phyloP scores from a whole-genome alignment of 2,113 vertebrate species.

The Lepus americanus region DNA sequence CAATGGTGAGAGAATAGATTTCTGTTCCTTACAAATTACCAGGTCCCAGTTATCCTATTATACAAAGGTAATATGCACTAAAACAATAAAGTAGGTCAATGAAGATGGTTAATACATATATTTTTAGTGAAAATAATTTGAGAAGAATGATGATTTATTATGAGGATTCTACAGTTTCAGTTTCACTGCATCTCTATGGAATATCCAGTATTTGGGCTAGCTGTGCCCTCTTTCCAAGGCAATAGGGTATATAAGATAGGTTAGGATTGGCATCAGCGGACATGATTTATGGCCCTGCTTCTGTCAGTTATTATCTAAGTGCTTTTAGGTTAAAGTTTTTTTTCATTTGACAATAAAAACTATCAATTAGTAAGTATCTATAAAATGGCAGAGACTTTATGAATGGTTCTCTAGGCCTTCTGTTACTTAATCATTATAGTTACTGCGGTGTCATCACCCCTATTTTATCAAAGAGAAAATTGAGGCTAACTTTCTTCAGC shows the following conservation, averaged over 20 bases:
- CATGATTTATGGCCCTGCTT: neutral
- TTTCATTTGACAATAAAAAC: neutral
- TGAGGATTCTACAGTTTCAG: neutral
- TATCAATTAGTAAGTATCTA: neutral
- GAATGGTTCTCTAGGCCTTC: neutral
- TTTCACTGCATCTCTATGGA: neutral
- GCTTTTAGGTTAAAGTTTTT: neutral
- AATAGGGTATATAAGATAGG: neutral
- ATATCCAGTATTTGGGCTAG: neutral
- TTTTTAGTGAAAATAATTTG: constrained; percentile 47
- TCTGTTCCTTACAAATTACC: neutral
- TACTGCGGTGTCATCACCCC: neutral
- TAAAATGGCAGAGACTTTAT: neutral
- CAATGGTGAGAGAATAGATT: neutral
- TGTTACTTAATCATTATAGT: neutral
- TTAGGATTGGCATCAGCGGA: neutral
- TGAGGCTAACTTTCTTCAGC: neutral
- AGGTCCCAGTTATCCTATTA: neutral
- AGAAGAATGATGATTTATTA: neutral
- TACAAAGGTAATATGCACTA: neutral
- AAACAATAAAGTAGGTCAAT: neutral
- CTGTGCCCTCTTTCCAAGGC: neutral
- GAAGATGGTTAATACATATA: neutral
- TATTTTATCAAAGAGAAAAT: neutral
- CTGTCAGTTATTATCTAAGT: neutral